Conservation (phyloP, 2,113 vertebrate genomes). For the Atrichornis clamosus region DNA sequence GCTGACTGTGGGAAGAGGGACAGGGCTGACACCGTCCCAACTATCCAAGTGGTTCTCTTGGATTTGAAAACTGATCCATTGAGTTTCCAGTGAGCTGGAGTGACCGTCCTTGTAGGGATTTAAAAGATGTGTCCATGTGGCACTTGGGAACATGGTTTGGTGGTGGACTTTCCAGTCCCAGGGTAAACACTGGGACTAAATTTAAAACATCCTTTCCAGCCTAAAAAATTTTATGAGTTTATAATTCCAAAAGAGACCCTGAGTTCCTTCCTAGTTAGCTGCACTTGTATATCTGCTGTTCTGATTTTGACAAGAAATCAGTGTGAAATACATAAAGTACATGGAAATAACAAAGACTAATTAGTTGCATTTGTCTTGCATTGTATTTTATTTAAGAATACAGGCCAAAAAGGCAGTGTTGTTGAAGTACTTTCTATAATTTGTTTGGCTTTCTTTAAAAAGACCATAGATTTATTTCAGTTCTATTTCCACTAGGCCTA, state of each 20-base stretch:
- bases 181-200: neutral
- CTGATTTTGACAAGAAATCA: neutral
- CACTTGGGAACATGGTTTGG: neutral
- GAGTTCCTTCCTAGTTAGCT: neutral
- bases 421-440: neutral
- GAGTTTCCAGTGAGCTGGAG: neutral
- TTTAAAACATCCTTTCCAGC: neutral
- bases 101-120: neutral
- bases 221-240: neutral
- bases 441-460: neutral
- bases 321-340: neutral
- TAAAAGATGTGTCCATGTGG: neutral
- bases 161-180: neutral
- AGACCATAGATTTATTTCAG: neutral
- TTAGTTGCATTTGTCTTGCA: neutral
- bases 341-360: neutral
- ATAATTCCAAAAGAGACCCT: neutral
- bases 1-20: neutral
- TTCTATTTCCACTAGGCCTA: neutral
- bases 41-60: neutral
- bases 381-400: neutral
- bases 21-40: neutral
- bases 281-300: neutral
- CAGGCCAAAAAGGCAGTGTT: accelerated
- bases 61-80: neutral